phyloP scores from a whole-genome alignment of 2,113 vertebrate species.

The Ptyas mucosa region DNA sequence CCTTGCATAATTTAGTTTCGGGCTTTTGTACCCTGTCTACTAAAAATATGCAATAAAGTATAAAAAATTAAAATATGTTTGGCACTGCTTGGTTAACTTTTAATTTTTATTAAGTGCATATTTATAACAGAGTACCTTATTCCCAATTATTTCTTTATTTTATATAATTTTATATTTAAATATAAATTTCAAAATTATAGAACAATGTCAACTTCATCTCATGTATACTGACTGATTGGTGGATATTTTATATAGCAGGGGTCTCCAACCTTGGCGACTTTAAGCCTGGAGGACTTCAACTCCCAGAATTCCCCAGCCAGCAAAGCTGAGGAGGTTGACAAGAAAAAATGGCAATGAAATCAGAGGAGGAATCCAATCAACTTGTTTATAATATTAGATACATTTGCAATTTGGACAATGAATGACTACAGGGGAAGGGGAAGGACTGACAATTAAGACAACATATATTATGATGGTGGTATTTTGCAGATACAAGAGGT shows the following conservation, averaged over 20 bases:
- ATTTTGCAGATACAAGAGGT: background rate
- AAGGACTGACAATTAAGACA: background rate
- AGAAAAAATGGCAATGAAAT: background rate
- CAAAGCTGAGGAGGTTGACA: background rate
- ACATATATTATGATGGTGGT: background rate
- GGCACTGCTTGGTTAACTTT: background rate
- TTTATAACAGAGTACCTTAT: background rate
- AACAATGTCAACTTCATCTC: background rate
- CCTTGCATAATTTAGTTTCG: conserved; percentile 74
- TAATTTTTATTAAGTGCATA: background rate
- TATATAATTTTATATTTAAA: background rate
- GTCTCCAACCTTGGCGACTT: too few species aligned
- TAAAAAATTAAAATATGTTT: background rate
- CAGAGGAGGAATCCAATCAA: background rate
- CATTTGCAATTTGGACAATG: background rate
- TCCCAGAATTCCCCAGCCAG: too few species aligned
- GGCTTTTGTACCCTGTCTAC: conserved; percentile 75
- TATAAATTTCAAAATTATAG: background rate
- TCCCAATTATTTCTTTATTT: background rate
- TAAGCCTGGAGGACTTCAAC: too few species aligned
- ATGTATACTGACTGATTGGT: background rate
- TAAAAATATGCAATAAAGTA: conserved; percentile 78
- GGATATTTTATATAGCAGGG: background rate
- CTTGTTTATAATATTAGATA: background rate
- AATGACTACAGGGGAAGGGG: background rate